Evolutionary conservation across 1,140 invertebrate species (phyloP), one percentile per base, ranked within the genome.

Genomic region (Drosophila guanche): DNA sequence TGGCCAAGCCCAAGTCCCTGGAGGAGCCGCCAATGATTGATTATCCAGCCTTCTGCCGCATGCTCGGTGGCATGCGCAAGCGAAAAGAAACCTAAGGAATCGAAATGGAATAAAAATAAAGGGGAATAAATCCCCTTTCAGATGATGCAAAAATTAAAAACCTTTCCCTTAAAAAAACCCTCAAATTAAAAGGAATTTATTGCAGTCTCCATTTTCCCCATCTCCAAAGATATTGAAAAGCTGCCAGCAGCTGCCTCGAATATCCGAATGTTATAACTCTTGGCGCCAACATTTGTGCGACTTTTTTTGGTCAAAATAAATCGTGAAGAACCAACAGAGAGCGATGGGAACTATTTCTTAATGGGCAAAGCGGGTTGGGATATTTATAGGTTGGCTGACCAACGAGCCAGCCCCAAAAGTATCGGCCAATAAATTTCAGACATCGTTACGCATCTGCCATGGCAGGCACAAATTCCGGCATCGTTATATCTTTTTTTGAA

Each of bases 11-110:
- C 52, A 92, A 92, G 43, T 92, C 92, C 14, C 53, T 90, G 46
- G 90, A 91, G 58, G 90, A 91, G 20, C 91, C 88, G 2, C 71
- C 89, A 16, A 90, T 94, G 92, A 94, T 95, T 62, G 93, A 94
- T 75, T 94, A 94, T 75, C 90, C 93, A 14, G 92, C 92, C 48
- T 94, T 94, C 71, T 94, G 94, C 86, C 92, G 92, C 50, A 92
- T 93, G 79, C 90, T 94, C 0, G 92, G 92, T 20, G 94, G 94
- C n/a, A 90, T 94, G 53, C 91, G 92, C 23, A 94, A 94, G 51
- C 62, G 88, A n/a, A 85, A 89, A 65, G 58, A 66, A 47, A 61
- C 48, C 54, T 60, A 46, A 54, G 10, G 16, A 29, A 4, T 42
- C 3, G 2, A 25, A 43, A 16, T 25, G 29, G 10, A 55, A n/a